phyloP scores from a whole-genome alignment of 2,797 vertebrate genomes.

The Etheostoma perlongum region DNA sequence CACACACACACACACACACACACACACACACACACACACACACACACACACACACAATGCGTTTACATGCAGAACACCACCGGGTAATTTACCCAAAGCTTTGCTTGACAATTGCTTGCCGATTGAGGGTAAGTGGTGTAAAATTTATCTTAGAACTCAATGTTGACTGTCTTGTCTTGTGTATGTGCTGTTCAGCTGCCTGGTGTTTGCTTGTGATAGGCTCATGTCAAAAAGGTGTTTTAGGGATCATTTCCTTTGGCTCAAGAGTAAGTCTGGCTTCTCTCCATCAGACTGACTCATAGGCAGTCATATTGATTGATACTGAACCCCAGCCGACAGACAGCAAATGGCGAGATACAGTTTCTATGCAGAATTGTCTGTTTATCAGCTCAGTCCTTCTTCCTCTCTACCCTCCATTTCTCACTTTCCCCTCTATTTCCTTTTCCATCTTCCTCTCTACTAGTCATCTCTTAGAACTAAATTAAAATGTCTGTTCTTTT shows the following conservation, averaged over 20 bases:
- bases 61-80: background rate
- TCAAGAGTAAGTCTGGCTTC: constrained; percentile 17
- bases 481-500: constrained; percentile 24
- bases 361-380: constrained; percentile 33
- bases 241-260: constrained; percentile 15
- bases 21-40: background rate
- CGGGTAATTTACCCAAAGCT: constrained; percentile 4
- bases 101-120: constrained; percentile 1
- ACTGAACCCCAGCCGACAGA: constrained; percentile 24
- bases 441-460: background rate
- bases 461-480: constrained; percentile 10
- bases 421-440: background rate
- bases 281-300: constrained; percentile 35
- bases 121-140: constrained; percentile 8
- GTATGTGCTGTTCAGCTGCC: background rate
- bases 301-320: constrained; percentile 40
- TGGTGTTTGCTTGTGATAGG: constrained; percentile 8
- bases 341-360: constrained; percentile 14
- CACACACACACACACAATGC: constrained; percentile 7
- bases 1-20: constrained; percentile 2
- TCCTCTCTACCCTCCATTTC: constrained; percentile 1
- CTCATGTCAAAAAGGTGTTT: constrained; percentile 31
- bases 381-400: constrained; percentile 14
- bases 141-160: background rate
- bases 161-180: background rate